Percentiles rank a stretch among this genome's conserved stretches.
Conservation (phyloP, 2,113 vertebrate species). For the Conger conger region DNA sequence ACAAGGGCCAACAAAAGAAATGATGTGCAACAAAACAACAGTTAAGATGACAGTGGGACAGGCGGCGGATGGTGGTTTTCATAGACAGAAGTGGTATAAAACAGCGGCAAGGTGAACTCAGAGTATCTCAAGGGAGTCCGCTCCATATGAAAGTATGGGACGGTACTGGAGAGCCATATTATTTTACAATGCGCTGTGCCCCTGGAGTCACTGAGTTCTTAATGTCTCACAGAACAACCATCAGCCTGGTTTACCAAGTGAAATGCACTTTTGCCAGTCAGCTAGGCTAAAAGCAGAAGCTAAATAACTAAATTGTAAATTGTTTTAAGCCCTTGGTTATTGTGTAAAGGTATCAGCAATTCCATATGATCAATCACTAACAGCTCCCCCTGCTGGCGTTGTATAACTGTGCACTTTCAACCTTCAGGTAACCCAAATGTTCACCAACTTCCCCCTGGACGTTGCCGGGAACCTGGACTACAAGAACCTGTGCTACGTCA, state of each 20-base stretch:
- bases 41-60: not conserved
- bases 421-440: conserved; percentile 82
- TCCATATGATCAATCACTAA: not conserved
- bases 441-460: conserved; percentile 84
- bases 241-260: no score
- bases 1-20: not conserved
- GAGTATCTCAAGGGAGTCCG: not conserved
- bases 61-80: not conserved
- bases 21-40: not conserved
- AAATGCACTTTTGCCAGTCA: not conserved
- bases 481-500: conserved; percentile 86
- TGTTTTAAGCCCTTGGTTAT: not conserved
- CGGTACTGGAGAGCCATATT: not conserved
- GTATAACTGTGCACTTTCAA: conserved; percentile 23
- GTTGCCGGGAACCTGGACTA: conserved; percentile 87
- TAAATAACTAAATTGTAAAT: not conserved
- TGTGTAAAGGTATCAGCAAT: not conserved
- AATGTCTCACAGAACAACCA: no score
- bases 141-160: not conserved
- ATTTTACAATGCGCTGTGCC: no score
- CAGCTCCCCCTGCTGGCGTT: not conserved
- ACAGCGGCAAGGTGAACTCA: not conserved
- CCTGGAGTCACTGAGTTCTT: no score
- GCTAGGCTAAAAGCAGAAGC: not conserved
- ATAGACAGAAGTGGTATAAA: not conserved